Evolutionary conservation across 2,888 invertebrate species (phyloP), one percentile per base, ranked within the genome.

Genomic region (Phortica okadai): DNA sequence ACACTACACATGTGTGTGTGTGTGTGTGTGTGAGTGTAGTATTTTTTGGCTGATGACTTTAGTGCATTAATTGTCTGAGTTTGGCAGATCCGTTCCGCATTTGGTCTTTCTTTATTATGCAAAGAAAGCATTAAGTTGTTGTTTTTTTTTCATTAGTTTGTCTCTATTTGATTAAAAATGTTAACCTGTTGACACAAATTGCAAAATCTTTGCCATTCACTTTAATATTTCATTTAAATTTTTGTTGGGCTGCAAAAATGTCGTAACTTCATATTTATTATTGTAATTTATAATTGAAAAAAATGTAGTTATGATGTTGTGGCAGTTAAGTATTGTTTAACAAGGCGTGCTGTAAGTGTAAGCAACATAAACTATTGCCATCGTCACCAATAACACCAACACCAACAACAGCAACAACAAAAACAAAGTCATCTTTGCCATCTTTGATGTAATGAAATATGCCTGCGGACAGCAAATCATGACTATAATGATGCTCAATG

Each of bases 151-250:
- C n/a, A n/a, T n/a, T 69, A 16, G 21, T 2, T 69, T 45, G 16
- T 44, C 14, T 50, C 45, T 66, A 6, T 42, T 66, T 42, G 4
- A 42, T 59, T n/a, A 59, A 10, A 33, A 8, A 21, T 16, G 1
- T 21, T n/a, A 44, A 45, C 16, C 45, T 69, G 45, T 66, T 66
- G 66, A 66, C 66, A 69, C 69, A 69, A 69, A 69, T 45, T 50
- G 50, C 21, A 45, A 8, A 44, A 45, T 45, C 21, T 45, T 69
- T 69, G 69, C 45, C 69, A 69, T 69, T 69, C 45, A 69, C 45
- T 69, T 69, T 69, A 21, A 8, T 62, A 69, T 69, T 69, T 69
- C 21, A 44, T 45, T 69, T 69, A 16, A 21, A 69, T 45, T 45
- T 69, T 45, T 21, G 59, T 59, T 59, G 21, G 59, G 16, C 8